Evolutionary conservation across 2,113 vertebrate species (phyloP).

Genomic region (Syngnathus floridae): DNA sequence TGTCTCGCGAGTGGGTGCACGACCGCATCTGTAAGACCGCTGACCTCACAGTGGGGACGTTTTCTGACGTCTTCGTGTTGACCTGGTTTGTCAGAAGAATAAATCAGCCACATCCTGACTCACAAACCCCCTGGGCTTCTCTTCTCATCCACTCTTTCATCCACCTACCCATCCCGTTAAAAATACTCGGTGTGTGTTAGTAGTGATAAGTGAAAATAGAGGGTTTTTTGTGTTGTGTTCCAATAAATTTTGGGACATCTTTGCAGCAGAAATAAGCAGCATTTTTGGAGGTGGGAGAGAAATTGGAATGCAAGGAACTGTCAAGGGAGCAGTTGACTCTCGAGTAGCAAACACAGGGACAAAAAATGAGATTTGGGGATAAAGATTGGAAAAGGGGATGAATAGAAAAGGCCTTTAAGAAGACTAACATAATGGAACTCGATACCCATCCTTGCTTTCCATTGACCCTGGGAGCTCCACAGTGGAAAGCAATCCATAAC

Average conservation of each 20-base stretch:
- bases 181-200: conserved; percentile 26
- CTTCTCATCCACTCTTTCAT: conserved; percentile 38
- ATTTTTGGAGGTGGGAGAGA: conserved; percentile 18
- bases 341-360: conserved; percentile 17
- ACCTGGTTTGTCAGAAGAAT: conserved; percentile 42
- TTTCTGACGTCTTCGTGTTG: conserved; percentile 33
- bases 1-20: conserved; percentile 8
- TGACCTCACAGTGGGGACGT: conserved; percentile 51
- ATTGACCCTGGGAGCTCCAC: background rate
- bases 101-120: conserved; percentile 64
- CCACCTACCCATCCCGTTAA: conserved; percentile 20
- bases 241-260: conserved; percentile 15
- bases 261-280: conserved; percentile 22
- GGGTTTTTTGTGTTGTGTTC: conserved; percentile 7
- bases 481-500: background rate
- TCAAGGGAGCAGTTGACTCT: conserved; percentile 45
- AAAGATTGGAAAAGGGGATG: conserved; percentile 1
- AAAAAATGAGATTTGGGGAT: conserved; percentile 3
- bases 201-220: conserved; percentile 49
- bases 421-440: conserved; percentile 11
- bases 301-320: conserved; percentile 43
- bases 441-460: background rate
- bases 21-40: conserved; percentile 17
- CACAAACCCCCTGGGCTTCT: conserved; percentile 33
- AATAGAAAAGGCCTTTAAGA: background rate